These are phyloP conservation scores for Strigamia maritima DNA, from an alignment of 2,888 invertebrate genomes.

Conservation along the genomic window DNA sequence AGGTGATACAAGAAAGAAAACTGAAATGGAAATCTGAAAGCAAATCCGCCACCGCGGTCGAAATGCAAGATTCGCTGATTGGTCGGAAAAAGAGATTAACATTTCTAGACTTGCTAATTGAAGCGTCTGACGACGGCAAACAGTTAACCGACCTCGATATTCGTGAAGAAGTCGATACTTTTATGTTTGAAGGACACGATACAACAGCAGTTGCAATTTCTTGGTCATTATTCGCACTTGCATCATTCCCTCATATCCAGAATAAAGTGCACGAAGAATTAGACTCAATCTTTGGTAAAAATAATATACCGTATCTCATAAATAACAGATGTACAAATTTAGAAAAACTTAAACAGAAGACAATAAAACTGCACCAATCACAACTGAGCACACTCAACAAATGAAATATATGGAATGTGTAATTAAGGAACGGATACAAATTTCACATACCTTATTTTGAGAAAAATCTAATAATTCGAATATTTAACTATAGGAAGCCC, in stretches of 20 bases:
- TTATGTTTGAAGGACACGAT: conserved; percentile 53
- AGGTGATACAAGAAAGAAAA: conserved; percentile 12
- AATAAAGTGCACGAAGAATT: conserved; percentile 42
- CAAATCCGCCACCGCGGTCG: background rate
- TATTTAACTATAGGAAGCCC: background rate
- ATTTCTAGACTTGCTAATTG: conserved; percentile 51
- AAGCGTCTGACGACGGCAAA: conserved; percentile 46
- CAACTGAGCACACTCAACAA: conserved; percentile 26
- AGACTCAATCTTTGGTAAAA: conserved; percentile 35
- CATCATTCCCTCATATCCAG: conserved; percentile 44
- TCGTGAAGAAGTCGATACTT: conserved; percentile 52
- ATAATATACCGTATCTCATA: too few species aligned
- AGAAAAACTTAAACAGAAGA: conserved; percentile 6
- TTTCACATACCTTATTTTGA: background rate
- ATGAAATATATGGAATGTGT: conserved; percentile 41
- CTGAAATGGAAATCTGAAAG: background rate
- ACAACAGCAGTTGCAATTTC: conserved; percentile 45
- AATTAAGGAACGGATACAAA: conserved; percentile 24
- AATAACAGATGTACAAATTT: too few species aligned
- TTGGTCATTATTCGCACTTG: conserved; percentile 45
- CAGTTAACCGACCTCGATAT: conserved; percentile 45
- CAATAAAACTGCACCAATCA: background rate
- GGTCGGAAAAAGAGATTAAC: conserved; percentile 44
- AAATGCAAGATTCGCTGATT: background rate
- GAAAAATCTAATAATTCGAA: background rate